Evolutionary conservation across 2,797 vertebrate species (phyloP).

Genomic region (Antennarius maculatus): DNA sequence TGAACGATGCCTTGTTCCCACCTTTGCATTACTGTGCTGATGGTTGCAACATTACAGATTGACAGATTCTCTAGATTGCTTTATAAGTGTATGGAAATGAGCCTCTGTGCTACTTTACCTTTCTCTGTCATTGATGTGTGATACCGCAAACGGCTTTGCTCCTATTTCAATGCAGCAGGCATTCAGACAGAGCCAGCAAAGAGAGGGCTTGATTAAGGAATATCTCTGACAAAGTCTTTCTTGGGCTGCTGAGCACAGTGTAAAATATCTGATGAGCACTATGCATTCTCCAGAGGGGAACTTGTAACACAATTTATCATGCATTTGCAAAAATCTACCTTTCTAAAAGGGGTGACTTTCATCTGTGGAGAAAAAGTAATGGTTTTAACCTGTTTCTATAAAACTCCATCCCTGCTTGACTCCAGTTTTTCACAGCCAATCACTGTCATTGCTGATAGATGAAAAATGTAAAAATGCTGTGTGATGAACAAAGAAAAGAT

Average conservation of each 20-base stretch:
- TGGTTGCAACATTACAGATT: conserved; percentile 30
- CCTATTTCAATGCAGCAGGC: conserved; percentile 65
- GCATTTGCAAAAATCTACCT: conserved; percentile 18
- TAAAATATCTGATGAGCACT: conserved; percentile 64
- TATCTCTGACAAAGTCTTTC: conserved; percentile 46
- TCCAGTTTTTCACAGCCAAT: conserved; percentile 1
- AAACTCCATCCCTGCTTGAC: conserved; percentile 20
- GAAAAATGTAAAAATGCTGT: conserved; percentile 5
- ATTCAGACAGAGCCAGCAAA: conserved; percentile 29
- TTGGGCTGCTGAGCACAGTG: conserved; percentile 50
- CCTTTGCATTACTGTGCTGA: conserved; percentile 48
- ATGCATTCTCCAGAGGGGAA: conserved; percentile 44
- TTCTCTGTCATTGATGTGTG: conserved; percentile 66
- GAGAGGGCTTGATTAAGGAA: conserved; percentile 15
- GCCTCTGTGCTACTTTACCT: conserved; percentile 58
- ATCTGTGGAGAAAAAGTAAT: conserved; percentile 15
- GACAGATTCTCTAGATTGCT: conserved; percentile 55
- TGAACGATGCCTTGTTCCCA: conserved; percentile 30
- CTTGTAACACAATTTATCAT: conserved; percentile 49
- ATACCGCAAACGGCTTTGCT: conserved; percentile 61
- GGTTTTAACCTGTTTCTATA: conserved; percentile 20
- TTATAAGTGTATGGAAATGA: conserved; percentile 65
- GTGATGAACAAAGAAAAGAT: conserved; percentile 20
- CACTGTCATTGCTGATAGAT: conserved; percentile 17
- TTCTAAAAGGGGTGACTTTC: conserved; percentile 25